Percentiles rank a stretch among this genome's conserved stretches.
These are phyloP conservation scores for Acleris laterana DNA, from an alignment of 2,888 invertebrate genomes.

Conservation along the genomic window DNA sequence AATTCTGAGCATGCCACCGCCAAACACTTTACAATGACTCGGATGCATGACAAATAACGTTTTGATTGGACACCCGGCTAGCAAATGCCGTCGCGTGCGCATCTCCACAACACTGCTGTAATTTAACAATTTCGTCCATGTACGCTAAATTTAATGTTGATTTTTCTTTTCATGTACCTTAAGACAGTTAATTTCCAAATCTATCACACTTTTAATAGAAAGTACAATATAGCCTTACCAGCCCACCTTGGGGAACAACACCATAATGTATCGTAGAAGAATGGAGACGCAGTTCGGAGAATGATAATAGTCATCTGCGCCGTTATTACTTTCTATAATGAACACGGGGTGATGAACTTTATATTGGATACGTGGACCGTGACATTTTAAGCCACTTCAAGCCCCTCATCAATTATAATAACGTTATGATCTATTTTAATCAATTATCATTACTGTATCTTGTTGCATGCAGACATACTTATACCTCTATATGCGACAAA, in stretches of 20 bases:
- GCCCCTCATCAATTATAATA: slow-evolving; percentile 67
- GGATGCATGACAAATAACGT: slow-evolving; percentile 82
- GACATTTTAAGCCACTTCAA: slow-evolving; percentile 72
- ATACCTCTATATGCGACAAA: slow-evolving; percentile 23
- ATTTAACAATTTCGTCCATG: slow-evolving; percentile 8
- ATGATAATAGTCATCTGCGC: slow-evolving; percentile 77
- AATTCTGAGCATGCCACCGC: slow-evolving; percentile 75
- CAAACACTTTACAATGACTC: slow-evolving; percentile 79
- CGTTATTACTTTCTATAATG: slow-evolving; percentile 77
- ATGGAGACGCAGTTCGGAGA: slow-evolving; percentile 66
- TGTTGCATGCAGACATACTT: slow-evolving; percentile 29
- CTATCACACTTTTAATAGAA: background rate
- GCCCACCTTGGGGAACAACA: background rate
- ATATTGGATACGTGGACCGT: slow-evolving; percentile 67
- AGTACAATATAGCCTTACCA: too few relatives aligned
- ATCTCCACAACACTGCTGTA: slow-evolving; percentile 40
- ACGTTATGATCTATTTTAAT: slow-evolving; percentile 56
- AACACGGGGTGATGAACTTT: slow-evolving; percentile 79
- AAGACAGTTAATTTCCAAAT: background rate
- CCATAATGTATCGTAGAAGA: slow-evolving; percentile 50
- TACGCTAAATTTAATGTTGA: background rate
- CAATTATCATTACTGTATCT: slow-evolving; percentile 37
- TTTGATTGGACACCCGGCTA: slow-evolving; percentile 76
- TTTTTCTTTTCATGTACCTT: background rate
- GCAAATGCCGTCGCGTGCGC: slow-evolving; percentile 50